Base-by-base conservation (phyloP, 2,113 vertebrate genomes). In the Pterocles orientalis region DNA sequence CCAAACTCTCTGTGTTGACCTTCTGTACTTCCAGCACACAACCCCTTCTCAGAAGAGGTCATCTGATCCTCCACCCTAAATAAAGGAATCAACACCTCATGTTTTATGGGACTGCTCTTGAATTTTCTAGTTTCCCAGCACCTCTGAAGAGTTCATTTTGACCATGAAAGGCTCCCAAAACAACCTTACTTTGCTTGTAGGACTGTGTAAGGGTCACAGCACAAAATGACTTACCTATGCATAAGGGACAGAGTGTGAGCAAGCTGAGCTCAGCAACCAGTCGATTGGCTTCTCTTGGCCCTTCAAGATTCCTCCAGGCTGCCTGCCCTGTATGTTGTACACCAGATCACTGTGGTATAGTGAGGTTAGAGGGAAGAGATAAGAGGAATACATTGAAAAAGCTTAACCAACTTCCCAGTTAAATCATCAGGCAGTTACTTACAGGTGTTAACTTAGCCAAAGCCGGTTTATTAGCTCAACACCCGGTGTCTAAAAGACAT, bases 31-130 rank as follows among this genome's bases (percentile, higher is more conserved):
- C 70, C 66, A 95, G 73, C 54, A 58, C 20, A 41, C 77, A 96
- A 88, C 81, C 66, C 47, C 72, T 62, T 71, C 82, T 96, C 83
- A 77, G 51, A 77, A 86, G 18, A 73, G 81, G 91, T 79, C 89
- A 94, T 95, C 72, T 79, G 61, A 93, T 94, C 56, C 26, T 95
- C 54, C n/a, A 85, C 57, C 51, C 47, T 79, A 82, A 94, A 94
- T 43, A 79, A 19, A 54, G 76, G 72, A 88, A 94, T 69, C 76
- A 91, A 86, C 83, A 79, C 53, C 72, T 84, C 28, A 48, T 10
- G 53, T 92, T 88, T 92, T 31, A 47, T 57, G 79, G 39, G 60
- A 60, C 21, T 88, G 90, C 31, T 78, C 31, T 39, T 24, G 19
- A 92, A 25, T 70, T 91, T 92, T 19, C 33, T 68, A 34, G 43